These are phyloP conservation scores for Drosophila erecta DNA, from an alignment of 1,140 invertebrate genomes.

Conservation along the genomic window DNA sequence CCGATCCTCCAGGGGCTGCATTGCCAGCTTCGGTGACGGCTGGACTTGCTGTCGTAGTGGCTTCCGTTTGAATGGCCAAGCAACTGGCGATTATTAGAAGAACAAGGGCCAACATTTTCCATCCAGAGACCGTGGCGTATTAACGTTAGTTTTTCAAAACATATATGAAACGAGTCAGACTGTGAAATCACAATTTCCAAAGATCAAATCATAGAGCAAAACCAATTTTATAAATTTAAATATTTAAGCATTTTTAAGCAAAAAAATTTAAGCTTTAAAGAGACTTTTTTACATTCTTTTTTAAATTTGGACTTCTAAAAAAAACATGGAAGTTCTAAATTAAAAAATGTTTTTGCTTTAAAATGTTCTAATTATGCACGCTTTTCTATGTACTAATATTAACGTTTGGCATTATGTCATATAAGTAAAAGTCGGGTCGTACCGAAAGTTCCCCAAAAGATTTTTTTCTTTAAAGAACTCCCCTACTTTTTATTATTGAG, in stretches of 20 bases:
- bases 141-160: not conserved
- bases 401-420: no score
- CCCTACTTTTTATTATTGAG: not conserved
- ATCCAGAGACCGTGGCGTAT: slow-evolving; percentile 5
- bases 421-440: no score
- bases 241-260: no score
- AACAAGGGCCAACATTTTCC: slow-evolving; percentile 1
- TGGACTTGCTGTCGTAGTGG: not conserved
- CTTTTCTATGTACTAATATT: no score
- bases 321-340: no score
- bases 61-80: not conserved
- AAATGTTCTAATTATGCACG: no score
- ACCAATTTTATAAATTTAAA: no score
- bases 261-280: no score
- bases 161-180: not conserved
- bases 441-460: not conserved
- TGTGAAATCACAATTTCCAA: not conserved
- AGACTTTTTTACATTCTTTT: no score
- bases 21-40: not conserved
- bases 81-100: slow-evolving; percentile 1
- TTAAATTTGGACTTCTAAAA: no score
- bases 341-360: no score
- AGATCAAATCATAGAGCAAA: not conserved
- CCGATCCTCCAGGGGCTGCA: not conserved
- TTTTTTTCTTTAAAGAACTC: not conserved